phyloP scores from a whole-genome alignment of 2,113 vertebrate species.

The Pygoscelis adeliae region DNA sequence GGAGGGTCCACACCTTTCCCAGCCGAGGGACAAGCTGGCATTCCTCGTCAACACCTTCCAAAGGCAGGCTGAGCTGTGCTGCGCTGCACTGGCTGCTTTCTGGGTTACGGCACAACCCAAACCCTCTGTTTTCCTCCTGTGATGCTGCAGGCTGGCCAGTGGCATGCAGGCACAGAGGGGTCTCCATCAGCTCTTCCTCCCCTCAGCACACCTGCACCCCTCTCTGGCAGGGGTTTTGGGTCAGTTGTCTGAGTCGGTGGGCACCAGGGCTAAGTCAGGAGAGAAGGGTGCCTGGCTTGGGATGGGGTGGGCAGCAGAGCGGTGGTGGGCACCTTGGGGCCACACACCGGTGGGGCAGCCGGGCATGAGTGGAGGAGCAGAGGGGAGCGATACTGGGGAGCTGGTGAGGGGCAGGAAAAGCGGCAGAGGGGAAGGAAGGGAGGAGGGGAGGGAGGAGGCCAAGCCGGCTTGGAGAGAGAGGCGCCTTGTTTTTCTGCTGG shows the following conservation, averaged over 20 bases:
- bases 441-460: not conserved
- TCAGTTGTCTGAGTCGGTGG: fast-evolving
- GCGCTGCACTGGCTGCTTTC: not conserved
- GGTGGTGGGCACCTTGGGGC: not conserved
- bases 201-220: not conserved
- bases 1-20: not conserved
- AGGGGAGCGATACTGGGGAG: not conserved
- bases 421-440: not conserved
- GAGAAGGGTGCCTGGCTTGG: not conserved
- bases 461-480: not conserved
- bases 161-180: not conserved
- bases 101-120: not conserved
- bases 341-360: not conserved
- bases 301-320: not conserved
- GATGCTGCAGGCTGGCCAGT: not conserved
- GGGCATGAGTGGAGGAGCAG: not conserved
- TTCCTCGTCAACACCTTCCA: not conserved
- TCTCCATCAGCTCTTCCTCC: not conserved
- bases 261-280: not conserved
- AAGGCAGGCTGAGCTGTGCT: not conserved
- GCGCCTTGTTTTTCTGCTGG: not conserved
- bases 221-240: not conserved
- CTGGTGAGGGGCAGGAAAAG: not conserved
- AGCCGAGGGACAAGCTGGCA: not conserved
- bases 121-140: not conserved